Evolutionary conservation across 2,113 vertebrate species (phyloP).

Genomic region (Apeltes quadracus): DNA sequence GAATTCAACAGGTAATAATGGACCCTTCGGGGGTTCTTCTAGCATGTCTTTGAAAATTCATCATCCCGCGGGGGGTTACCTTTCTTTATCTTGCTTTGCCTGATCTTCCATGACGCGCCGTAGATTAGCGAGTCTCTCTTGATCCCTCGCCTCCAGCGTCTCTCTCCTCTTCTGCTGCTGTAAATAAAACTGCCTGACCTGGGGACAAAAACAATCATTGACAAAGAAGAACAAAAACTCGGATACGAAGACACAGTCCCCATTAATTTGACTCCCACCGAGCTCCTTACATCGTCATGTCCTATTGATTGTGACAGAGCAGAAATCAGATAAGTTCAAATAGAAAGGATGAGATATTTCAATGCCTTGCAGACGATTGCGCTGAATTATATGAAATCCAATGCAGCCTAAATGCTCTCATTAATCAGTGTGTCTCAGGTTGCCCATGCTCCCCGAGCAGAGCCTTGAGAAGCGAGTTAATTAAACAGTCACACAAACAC

Average conservation of each 20-base stretch:
- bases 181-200: constrained; percentile 88
- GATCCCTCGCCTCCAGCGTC: constrained; percentile 82
- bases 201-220: constrained; percentile 35
- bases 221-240: constrained; percentile 48
- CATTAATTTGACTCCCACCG: constrained; percentile 28
- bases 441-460: constrained; percentile 40
- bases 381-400: constrained; percentile 67
- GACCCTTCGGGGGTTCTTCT: neutral
- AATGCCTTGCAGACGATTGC: constrained; percentile 60
- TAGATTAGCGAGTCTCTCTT: constrained; percentile 81
- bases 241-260: constrained; percentile 20
- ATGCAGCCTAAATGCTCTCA: constrained; percentile 73
- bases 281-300: constrained; percentile 51
- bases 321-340: constrained; percentile 70
- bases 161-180: constrained; percentile 85
- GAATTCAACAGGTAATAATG: neutral
- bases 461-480: constrained; percentile 70
- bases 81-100: constrained; percentile 86
- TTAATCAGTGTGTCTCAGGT: constrained; percentile 75
- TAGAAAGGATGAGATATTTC: constrained; percentile 74
- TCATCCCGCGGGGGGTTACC: constrained; percentile 76
- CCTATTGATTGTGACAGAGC: constrained; percentile 70
- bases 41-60: constrained; percentile 18
- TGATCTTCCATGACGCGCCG: constrained; percentile 87
- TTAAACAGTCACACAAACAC: constrained; percentile 59